These are phyloP conservation scores for Cirrhinus mrigala DNA, from an alignment of 2,797 vertebrate species.

Conservation along the genomic window DNA sequence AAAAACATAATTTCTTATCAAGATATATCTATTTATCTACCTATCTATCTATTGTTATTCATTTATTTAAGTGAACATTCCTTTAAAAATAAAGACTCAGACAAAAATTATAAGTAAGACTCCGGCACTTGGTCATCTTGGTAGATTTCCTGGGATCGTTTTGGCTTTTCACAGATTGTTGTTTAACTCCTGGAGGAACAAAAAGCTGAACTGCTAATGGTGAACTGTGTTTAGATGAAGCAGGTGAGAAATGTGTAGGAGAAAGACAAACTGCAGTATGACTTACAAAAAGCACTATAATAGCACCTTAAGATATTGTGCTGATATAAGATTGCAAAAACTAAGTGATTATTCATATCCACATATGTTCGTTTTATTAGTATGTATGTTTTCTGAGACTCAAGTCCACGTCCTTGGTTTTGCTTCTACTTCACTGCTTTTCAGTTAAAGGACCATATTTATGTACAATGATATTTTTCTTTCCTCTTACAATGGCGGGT, in stretches of 20 bases:
- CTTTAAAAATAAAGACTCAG: not conserved
- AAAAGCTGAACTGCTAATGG: slow-evolving; percentile 3
- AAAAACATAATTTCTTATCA: too few relatives aligned
- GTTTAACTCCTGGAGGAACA: not conserved
- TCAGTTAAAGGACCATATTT: not conserved
- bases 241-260: not conserved
- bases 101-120: not conserved
- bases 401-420: too few relatives aligned
- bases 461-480: not conserved
- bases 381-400: not conserved
- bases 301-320: too few relatives aligned
- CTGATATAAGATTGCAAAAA: not conserved
- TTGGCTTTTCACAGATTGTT: slow-evolving; percentile 8
- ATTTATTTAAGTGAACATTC: not conserved
- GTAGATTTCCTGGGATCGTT: not conserved
- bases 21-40: too few relatives aligned
- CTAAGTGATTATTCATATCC: not conserved
- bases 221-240: slow-evolving; percentile 21
- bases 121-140: not conserved
- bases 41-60: not conserved
- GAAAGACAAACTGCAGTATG: not conserved
- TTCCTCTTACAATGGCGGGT: slow-evolving; percentile 43
- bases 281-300: not conserved
- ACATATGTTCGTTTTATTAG: not conserved
- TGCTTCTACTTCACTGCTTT: not conserved